Percentiles rank a stretch among this genome's conserved stretches.
phyloP scores from a whole-genome alignment of 2,113 vertebrate species.

The Grantiella picta region DNA sequence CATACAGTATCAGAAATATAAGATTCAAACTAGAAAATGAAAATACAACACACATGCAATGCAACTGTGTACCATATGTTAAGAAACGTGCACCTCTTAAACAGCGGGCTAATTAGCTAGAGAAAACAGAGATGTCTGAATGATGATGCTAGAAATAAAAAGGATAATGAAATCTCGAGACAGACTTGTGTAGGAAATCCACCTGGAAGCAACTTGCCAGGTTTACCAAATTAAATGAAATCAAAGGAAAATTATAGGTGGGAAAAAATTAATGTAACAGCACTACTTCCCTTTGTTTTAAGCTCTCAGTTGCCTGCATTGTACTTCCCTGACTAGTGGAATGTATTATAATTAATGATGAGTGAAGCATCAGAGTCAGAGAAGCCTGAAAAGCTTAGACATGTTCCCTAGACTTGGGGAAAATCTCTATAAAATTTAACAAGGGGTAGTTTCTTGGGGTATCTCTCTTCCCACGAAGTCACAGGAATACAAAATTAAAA shows the following conservation, averaged over 20 bases:
- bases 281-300: slow-evolving; percentile 13
- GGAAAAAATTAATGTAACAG: slow-evolving; percentile 1
- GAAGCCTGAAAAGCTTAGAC: neutral
- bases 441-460: neutral
- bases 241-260: slow-evolving; percentile 36
- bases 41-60: slow-evolving; percentile 1
- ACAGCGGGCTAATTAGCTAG: slow-evolving; percentile 54
- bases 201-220: slow-evolving; percentile 45
- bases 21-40: neutral
- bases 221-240: slow-evolving; percentile 57
- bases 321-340: neutral
- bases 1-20: neutral
- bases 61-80: slow-evolving; percentile 36
- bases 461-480: neutral
- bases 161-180: slow-evolving; percentile 43
- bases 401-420: neutral
- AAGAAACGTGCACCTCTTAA: slow-evolving; percentile 10
- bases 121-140: slow-evolving; percentile 49
- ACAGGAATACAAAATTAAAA: neutral
- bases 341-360: neutral
- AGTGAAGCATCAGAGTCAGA: neutral
- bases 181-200: slow-evolving; percentile 44
- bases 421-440: neutral
- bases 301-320: neutral
- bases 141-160: slow-evolving; percentile 45